Conservation (phyloP, 2,888 invertebrate genomes). For the Drosophila flavopinicola region DNA sequence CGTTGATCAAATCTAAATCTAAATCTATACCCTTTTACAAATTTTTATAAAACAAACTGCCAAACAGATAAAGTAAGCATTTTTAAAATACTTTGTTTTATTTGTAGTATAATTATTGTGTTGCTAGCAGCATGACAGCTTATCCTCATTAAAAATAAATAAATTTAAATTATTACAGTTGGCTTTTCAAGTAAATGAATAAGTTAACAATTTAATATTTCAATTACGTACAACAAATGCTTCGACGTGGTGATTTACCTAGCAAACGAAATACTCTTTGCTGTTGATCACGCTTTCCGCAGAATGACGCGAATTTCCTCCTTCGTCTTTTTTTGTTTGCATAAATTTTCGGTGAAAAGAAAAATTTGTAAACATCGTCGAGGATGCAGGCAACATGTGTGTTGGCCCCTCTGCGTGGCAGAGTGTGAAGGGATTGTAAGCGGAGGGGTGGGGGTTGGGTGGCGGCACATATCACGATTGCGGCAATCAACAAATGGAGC, state of each 20-base stretch:
- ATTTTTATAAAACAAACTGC: too few relatives aligned
- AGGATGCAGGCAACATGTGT: conserved; percentile 48
- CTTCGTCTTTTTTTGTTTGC: too few relatives aligned
- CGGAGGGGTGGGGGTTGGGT: background rate
- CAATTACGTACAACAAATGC: conserved; percentile 14
- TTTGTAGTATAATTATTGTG: too few relatives aligned
- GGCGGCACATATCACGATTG: conserved; percentile 55
- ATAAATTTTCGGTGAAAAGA: conserved; percentile 40
- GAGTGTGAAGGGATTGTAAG: conserved; percentile 3
- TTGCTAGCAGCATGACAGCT: too few relatives aligned
- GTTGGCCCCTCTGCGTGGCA: conserved; percentile 23
- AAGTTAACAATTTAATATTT: conserved; percentile 23
- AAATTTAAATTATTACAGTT: too few relatives aligned
- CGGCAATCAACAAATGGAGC: conserved; percentile 70
- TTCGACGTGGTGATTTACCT: conserved; percentile 20
- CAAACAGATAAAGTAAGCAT: too few relatives aligned
- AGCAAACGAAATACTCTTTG: background rate
- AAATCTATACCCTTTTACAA: too few relatives aligned
- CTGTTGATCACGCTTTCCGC: conserved; percentile 41
- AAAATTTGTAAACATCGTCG: conserved; percentile 42
- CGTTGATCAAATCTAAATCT: too few relatives aligned
- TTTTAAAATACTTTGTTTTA: too few relatives aligned
- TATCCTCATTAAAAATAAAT: too few relatives aligned
- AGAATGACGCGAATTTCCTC: conserved; percentile 48
- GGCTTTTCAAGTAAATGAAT: too few relatives aligned